Evolutionary conservation across 2,797 vertebrate species (phyloP), one percentile per base, ranked within the genome.

Genomic region (Falco concolor): DNA sequence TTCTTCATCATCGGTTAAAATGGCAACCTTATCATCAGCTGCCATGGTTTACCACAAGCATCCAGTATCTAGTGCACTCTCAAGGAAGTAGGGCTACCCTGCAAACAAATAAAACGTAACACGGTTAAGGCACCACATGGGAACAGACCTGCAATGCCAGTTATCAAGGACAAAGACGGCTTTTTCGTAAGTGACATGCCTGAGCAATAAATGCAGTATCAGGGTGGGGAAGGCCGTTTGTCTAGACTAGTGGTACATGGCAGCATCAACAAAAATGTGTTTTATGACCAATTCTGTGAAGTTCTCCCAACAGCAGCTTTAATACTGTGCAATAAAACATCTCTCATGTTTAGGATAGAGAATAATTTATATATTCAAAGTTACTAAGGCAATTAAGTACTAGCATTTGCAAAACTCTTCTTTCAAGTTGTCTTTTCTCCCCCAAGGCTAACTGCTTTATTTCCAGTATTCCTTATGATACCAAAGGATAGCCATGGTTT

Each of bases 1-100:
- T 94, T 99, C 99, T 96, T 99, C 99, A 3, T 99, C 99, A 0
- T 99, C 99, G 0, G 99, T 99, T 96, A 99, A 98, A 96, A 99
- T 99, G 92, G 99, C 99, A 93, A 99, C 98, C 96, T 99, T 99
- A 97, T 99, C 99, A 68, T 99, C 98, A 23, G 98, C 98, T 72
- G 99, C 98, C 99, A 99, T 99, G 98, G 98, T 97, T 96, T 64
- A 87, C 88, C 86, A 87, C 84, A 60, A 90, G 85, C 91, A 95
- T 80, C 63, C 85, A 95, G 6, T 53, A 54, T 15, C 36, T 42
- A 50, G 13, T 17, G 60, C 8, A 20, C 49, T 89, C 92, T 92
- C 96, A 89, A 75, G 73, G 84, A 90, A 80, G 70, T 61, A 69
- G 40, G 50, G 52, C 74, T 93, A 96, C 80, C 95, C 98, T 98